Evolutionary conservation across 2,797 vertebrate species (phyloP), one percentile per base, ranked within the genome.

Genomic region (Merluccius polli): DNA sequence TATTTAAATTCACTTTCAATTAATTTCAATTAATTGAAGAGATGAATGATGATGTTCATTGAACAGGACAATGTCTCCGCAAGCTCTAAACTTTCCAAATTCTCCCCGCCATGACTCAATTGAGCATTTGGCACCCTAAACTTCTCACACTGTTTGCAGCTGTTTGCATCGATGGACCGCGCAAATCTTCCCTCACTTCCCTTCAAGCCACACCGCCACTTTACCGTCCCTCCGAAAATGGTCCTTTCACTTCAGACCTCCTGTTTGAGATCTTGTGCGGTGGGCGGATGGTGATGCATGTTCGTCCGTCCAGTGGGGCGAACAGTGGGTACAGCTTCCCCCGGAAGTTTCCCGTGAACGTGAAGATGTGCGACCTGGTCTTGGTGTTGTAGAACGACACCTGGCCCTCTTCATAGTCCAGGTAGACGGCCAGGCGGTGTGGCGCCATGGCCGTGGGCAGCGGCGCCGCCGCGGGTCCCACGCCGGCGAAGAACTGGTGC

Each of bases 361-460:
- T 94, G 87, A 84, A 94, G 84, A 95, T 93, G 91, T 95, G 93
- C 0, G 87, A 88, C 84, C 89, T 92, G 70, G 84, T 91, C 32
- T 91, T 89, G 9, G 87, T 87, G 2, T 95, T 92, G 88, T 93
- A 95, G 88, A 95, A 95, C 21, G 93, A 94, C 85, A 95, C 90
- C 88, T 94, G 93, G 0, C 93, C 93, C 69, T 93, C 93, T 44
- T 93, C 88, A 52, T 93, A 93, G 82, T 95, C 93, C 0, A 94
- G 73, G 87, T 94, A 94, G 81, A 95, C 68, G 15, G 93, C 94
- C 31, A 94, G 31, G 3, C 84, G 90, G 0, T 10, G 82, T 0
- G 94, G 92, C 27, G 88, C 77, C 0, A 93, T 83, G 9, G 18
- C 16, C 24, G 79, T 0, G 0, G 92, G 92, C 48, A 94, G 91